Conservation (phyloP, 2,113 vertebrate species). For the Pseudopodoces humilis region DNA sequence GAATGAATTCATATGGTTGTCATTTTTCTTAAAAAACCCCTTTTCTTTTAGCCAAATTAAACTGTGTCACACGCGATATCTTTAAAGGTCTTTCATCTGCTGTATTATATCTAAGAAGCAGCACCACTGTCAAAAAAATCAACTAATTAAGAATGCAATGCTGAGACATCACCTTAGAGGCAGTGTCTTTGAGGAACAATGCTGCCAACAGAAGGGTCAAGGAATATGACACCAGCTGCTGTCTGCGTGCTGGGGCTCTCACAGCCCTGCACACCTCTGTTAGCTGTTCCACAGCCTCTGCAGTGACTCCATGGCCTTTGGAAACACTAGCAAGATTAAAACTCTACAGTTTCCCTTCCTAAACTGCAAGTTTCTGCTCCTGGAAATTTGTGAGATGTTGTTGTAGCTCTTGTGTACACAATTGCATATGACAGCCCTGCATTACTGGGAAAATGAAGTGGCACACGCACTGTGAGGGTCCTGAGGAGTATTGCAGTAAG, state of each 20-base stretch:
- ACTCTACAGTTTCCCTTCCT: background rate
- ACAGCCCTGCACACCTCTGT: background rate
- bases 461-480: background rate
- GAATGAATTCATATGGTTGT: background rate
- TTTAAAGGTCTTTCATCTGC: slow-evolving; percentile 55
- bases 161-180: slow-evolving; percentile 59
- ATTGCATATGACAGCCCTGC: background rate
- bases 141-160: slow-evolving; percentile 52
- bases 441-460: background rate
- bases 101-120: background rate
- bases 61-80: background rate
- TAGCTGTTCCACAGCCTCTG: background rate
- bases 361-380: background rate
- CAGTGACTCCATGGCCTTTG: background rate
- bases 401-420: background rate
- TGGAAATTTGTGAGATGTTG: background rate
- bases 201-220: slow-evolving; percentile 46
- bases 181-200: slow-evolving; percentile 40
- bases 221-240: background rate
- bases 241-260: background rate
- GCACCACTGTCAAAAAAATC: slow-evolving; percentile 52
- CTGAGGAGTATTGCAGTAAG: background rate
- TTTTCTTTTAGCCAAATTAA: slow-evolving; percentile 53
- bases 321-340: background rate
- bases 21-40: background rate